phyloP scores from a whole-genome alignment of 2,888 invertebrate species.

The Aporophyla lueneburgensis region DNA sequence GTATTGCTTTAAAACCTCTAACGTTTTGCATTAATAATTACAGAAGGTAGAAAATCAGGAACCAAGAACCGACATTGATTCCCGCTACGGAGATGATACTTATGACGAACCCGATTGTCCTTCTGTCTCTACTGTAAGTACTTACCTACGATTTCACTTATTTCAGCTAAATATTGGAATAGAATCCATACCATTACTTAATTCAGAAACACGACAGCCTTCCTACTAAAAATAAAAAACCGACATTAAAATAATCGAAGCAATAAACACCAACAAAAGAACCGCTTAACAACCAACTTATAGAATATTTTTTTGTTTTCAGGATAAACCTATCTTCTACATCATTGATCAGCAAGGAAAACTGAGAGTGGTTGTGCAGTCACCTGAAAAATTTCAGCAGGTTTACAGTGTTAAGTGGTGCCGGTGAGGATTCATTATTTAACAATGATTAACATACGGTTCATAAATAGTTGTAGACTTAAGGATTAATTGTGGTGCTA shows the following conservation, averaged over 20 bases:
- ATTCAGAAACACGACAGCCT: constrained; percentile 1
- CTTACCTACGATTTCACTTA: neutral
- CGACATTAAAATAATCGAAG: neutral
- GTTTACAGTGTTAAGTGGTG: constrained; percentile 42
- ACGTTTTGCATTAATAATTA: constrained; percentile 4
- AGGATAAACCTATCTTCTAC: constrained; percentile 55
- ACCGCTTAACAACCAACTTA: neutral
- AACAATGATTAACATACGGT: neutral
- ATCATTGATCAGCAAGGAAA: constrained; percentile 33
- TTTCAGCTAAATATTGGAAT: neutral
- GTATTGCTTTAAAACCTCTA: neutral
- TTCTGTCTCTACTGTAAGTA: constrained; percentile 35
- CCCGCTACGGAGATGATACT: neutral
- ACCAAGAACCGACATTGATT: neutral
- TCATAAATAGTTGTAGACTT: neutral
- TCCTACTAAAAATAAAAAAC: neutral
- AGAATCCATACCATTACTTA: neutral
- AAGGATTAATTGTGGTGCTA: neutral
- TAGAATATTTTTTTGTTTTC: constrained; percentile 24
- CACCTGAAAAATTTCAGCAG: constrained; percentile 43
- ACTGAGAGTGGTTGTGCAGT: constrained; percentile 53
- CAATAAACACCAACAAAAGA: neutral
- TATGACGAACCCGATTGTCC: constrained; percentile 37
- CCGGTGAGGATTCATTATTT: constrained; percentile 43
- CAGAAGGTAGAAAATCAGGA: constrained; percentile 5